Evolutionary conservation across 2,797 vertebrate genomes (phyloP), one percentile per base, ranked within the genome.

Genomic region (Gymnopithys bicolor): DNA sequence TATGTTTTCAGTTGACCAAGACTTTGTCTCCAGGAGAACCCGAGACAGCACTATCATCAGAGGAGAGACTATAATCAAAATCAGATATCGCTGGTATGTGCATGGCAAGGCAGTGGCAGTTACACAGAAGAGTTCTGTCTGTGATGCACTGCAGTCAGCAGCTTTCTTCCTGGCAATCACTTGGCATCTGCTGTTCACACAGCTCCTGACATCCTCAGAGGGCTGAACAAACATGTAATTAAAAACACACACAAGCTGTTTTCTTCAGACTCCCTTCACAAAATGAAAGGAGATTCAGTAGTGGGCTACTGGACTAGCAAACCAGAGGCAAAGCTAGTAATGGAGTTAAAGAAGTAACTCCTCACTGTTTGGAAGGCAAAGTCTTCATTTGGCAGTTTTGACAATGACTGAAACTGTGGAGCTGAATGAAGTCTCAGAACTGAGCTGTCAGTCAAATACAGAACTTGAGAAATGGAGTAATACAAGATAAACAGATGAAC

Each of bases 171-270:
- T 93, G 83, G 85, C 90, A 94, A 90, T 90, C 89, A 68, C 85
- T 93, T 94, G 95, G 87, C 94, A 96, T 95, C 76, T 88, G 79
- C 88, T 94, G 85, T 95, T 96, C 93, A 94, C 93, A 94, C 94
- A 95, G 89, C 91, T 95, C 93, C 80, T 91, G 67, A 94, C 93
- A 96, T 91, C 93, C 93, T 94, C 63, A 8, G 67, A 93, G 39
- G 16, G 33, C 67, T 94, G 87, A 90, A 92, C 45, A 93, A 96
- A 95, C 27, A 39, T 18, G 52, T 90, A 87, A 94, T 94, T 87
- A 90, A 89, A 95, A 94, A 73, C 90, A 94, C 24, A 62, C 51
- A 76, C n/a, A 60, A 74, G 52, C 43, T 73, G 28, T 43, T 88
- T 94, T 93, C 74, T 88, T 91, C 77, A 74, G 63, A 49, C 13